phyloP scores from a whole-genome alignment of 2,797 vertebrate genomes.

The Pipistrellus pygmaeus region DNA sequence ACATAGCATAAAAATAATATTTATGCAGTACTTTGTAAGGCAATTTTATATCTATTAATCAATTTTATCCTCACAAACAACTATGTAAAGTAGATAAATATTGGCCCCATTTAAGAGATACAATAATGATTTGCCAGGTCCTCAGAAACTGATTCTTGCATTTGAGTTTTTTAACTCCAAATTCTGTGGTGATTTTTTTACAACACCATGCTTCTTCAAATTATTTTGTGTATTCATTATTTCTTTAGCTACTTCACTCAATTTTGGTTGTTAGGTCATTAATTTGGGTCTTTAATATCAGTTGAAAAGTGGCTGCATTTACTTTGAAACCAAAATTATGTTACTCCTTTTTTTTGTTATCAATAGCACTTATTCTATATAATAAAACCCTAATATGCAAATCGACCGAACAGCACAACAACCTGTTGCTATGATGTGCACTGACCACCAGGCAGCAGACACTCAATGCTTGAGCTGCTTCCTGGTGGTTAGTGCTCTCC shows the following conservation, averaged over 20 bases:
- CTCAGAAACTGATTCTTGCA: not conserved
- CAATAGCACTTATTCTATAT: not conserved
- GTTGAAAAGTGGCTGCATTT: not conserved
- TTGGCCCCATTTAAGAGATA: not conserved
- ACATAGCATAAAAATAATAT: not conserved
- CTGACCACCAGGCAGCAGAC: no score
- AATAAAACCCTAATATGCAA: no score
- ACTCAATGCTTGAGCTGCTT: no score
- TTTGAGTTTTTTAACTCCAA: not conserved
- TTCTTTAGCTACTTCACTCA: slow-evolving; percentile 10
- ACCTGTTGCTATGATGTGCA: no score
- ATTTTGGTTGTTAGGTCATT: slow-evolving; percentile 39
- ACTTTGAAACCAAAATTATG: slow-evolving; percentile 26
- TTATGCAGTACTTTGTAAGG: slow-evolving; percentile 6
- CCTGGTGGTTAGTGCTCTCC: no score
- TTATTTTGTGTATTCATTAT: not conserved
- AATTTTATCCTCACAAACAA: not conserved
- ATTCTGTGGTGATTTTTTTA: slow-evolving; percentile 13
- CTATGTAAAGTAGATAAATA: slow-evolving; percentile 16
- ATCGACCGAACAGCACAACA: no score
- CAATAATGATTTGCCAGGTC: not conserved
- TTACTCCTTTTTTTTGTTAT: not conserved
- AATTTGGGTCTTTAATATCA: slow-evolving; percentile 11
- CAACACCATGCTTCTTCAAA: not conserved
- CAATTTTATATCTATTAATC: not conserved